Evolutionary conservation across 2,888 invertebrate species (phyloP), one percentile per base, ranked within the genome.

Genomic region (Drosophila borborema): DNA sequence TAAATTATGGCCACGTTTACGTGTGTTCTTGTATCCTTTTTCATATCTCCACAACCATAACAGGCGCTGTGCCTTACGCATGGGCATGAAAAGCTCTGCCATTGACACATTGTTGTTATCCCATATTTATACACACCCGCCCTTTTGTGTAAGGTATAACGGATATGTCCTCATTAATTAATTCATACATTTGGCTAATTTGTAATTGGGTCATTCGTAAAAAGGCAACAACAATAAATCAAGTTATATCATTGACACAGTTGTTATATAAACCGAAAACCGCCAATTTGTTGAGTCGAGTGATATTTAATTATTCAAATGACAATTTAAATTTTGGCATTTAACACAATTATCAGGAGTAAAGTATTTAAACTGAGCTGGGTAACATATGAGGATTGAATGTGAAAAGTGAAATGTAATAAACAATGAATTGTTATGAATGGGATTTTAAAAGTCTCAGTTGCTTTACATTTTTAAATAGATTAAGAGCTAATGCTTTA

Each of bases 111-210:
- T 71, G 62, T 66, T 64, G 54, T 38, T 38, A 20, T 54, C 38
- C 53, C 14, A 36, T 18, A 36, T 23, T 46, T 46, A 23, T 46
- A 53, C 28, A 49, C 41, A 61, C 6, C 28, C 6, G 53, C 45
- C n/a, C 46, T 34, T 60, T 77, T 72, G 41, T 31, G 53, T 69
- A 63, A 76, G 72, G 20, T 18, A 49, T 20, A 45, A 10, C 28
- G 40, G 54, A 59, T 67, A 73, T 68, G 63, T 70, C 46, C 73
- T 72, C 72, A 67, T 77, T 70, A 85, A 82, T 82, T 80, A 77
- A 82, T 80, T 85, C 68, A 66, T 72, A 68, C 70, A 55, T 64
- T 80, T 59, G 56, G 56, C 67, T 74, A 69, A 85, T 80, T 85
- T 74, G 69, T 68, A 70, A 76, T 82, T 86, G 51, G 56, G 20